Conservation (phyloP, 1,140 invertebrate species). For the Patella vulgata region DNA sequence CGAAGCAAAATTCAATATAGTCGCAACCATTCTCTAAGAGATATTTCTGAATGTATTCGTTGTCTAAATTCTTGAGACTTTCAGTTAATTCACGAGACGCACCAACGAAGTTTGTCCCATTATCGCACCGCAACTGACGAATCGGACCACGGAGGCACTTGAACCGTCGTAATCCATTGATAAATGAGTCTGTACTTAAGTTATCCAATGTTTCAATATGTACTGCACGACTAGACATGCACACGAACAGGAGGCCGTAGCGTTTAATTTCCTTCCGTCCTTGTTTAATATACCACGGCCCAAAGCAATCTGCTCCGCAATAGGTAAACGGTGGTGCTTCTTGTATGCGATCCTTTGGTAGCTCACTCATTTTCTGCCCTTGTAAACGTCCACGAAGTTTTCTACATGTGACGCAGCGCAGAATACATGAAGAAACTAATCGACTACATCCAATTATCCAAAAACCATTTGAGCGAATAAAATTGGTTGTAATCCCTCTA, state of each 20-base stretch:
- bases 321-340: constrained; percentile 26
- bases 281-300: constrained; percentile 37
- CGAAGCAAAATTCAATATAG: constrained; percentile 16
- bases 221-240: constrained; percentile 26
- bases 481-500: constrained; percentile 22
- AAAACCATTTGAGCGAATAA: constrained; percentile 13
- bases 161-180: constrained; percentile 34
- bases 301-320: constrained; percentile 40
- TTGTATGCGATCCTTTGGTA: constrained; percentile 20
- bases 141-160: constrained; percentile 33
- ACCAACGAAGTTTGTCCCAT: constrained; percentile 31
- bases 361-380: constrained; percentile 34
- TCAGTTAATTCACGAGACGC: constrained; percentile 23
- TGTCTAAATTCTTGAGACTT: constrained; percentile 1
- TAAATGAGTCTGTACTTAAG: constrained; percentile 35
- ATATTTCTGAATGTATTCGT: background rate
- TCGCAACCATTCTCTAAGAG: background rate
- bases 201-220: constrained; percentile 42
- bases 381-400: constrained; percentile 10
- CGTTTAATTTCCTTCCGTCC: constrained; percentile 33
- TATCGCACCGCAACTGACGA: constrained; percentile 20
- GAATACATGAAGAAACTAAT: constrained; percentile 15
- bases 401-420: constrained; percentile 28
- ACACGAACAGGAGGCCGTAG: constrained; percentile 41
- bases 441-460: too few species aligned